Conservation (phyloP, 2,888 invertebrate species). For the Synanthedon tipuliformis region DNA sequence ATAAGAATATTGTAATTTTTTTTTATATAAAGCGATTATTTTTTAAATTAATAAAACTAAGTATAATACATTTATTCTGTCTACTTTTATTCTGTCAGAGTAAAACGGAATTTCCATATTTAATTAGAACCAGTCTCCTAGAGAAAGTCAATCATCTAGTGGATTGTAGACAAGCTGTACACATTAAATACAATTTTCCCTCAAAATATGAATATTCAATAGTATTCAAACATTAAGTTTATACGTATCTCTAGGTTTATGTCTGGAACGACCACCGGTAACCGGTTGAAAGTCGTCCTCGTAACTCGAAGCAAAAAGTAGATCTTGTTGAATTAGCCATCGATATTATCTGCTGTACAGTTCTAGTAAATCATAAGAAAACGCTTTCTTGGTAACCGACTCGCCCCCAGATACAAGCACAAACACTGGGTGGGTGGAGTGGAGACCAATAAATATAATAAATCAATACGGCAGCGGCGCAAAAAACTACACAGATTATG, state of each 20-base stretch:
- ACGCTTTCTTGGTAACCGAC: constrained; percentile 6
- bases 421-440: constrained; percentile 10
- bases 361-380: constrained; percentile 44
- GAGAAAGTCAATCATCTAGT: too few relatives aligned
- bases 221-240: too few relatives aligned
- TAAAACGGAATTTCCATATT: too few relatives aligned
- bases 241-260: neutral
- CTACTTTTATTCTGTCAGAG: too few relatives aligned
- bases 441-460: constrained; percentile 35
- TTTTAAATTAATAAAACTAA: too few relatives aligned
- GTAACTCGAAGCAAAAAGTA: constrained; percentile 39
- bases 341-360: constrained; percentile 25
- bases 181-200: too few relatives aligned
- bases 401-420: constrained; percentile 8
- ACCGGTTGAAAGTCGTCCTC: constrained; percentile 36
- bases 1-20: too few relatives aligned
- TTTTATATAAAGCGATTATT: too few relatives aligned
- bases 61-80: too few relatives aligned
- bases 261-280: constrained; percentile 4
- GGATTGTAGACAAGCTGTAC: too few relatives aligned
- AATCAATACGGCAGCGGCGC: constrained; percentile 20
- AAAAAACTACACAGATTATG: constrained; percentile 2
- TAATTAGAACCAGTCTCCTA: too few relatives aligned
- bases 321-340: constrained; percentile 32
- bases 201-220: too few relatives aligned